Conservation (phyloP, 2,797 vertebrate genomes). For the Eulemur coronatus region DNA sequence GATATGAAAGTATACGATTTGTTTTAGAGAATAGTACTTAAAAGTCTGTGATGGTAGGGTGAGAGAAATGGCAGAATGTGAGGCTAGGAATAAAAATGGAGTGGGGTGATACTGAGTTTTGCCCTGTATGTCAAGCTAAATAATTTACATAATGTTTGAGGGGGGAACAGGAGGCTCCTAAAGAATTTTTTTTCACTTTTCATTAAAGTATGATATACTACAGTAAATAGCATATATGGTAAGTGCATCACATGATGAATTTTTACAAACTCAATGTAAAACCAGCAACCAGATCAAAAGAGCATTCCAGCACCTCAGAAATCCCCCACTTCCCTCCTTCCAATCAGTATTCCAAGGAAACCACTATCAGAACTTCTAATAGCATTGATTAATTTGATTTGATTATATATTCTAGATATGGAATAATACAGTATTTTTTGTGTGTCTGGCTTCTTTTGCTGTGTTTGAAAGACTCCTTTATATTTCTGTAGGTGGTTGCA, state of each 20-base stretch:
- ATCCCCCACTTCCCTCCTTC: background rate
- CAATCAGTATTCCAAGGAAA: background rate
- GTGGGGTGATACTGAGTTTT: background rate
- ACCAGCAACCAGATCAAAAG: background rate
- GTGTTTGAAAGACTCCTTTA: background rate
- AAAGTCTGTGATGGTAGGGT: background rate
- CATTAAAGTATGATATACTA: background rate
- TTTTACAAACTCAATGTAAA: background rate
- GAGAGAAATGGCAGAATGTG: background rate
- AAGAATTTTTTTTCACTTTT: background rate
- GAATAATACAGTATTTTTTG: background rate
- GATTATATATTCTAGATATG: background rate
- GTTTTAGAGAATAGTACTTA: background rate
- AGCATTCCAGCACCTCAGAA: background rate
- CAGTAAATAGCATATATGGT: background rate
- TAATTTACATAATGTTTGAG: background rate
- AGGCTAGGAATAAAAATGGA: background rate
- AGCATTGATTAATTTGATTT: background rate
- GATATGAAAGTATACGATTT: background rate
- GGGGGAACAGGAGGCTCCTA: background rate
- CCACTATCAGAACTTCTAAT: background rate
- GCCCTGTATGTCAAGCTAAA: background rate
- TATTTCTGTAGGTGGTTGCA: background rate
- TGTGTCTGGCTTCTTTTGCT: background rate
- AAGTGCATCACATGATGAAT: background rate